These are phyloP conservation scores for Ichneumon xanthorius DNA, from an alignment of 2,888 invertebrate species.

Conservation along the genomic window DNA sequence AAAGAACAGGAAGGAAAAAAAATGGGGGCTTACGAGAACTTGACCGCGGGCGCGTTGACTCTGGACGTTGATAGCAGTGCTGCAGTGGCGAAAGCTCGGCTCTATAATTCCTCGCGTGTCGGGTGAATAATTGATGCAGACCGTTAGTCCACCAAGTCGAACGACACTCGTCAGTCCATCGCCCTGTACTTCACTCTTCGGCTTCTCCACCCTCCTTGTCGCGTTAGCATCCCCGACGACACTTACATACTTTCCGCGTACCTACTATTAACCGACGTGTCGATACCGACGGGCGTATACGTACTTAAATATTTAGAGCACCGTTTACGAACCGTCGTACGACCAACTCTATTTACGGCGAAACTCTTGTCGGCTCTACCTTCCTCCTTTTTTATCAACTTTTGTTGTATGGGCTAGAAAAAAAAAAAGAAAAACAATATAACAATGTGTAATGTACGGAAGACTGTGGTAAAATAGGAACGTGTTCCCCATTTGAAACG, in stretches of 20 bases:
- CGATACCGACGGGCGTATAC: constrained; percentile 64
- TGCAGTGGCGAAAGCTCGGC: constrained; percentile 38
- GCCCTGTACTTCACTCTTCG: constrained; percentile 11
- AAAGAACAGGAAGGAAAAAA: not conserved
- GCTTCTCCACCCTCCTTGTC: not conserved
- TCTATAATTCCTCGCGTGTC: constrained; percentile 63
- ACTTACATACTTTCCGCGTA: constrained; percentile 19
- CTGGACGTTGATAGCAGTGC: not conserved
- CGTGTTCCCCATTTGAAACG: not conserved
- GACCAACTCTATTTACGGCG: constrained; percentile 23
- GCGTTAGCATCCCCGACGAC: constrained; percentile 16
- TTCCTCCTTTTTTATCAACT: not conserved
- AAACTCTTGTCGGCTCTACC: not conserved
- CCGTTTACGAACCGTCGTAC: constrained; percentile 66
- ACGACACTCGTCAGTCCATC: constrained; percentile 33
- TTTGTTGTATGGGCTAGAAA: not conserved
- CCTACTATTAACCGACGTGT: constrained; percentile 27
- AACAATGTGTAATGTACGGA: not conserved
- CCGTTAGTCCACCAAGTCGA: constrained; percentile 38
- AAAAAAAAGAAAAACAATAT: not conserved
- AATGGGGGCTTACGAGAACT: not conserved
- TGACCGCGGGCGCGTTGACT: constrained; percentile 51
- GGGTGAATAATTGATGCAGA: constrained; percentile 73
- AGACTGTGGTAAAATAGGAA: not conserved
- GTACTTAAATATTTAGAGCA: constrained; percentile 61